A percentile compares a stretch with the other conserved stretches of the same genome.
Conservation (phyloP, 2,888 invertebrate species). For the Drosophila mercatorum region DNA sequence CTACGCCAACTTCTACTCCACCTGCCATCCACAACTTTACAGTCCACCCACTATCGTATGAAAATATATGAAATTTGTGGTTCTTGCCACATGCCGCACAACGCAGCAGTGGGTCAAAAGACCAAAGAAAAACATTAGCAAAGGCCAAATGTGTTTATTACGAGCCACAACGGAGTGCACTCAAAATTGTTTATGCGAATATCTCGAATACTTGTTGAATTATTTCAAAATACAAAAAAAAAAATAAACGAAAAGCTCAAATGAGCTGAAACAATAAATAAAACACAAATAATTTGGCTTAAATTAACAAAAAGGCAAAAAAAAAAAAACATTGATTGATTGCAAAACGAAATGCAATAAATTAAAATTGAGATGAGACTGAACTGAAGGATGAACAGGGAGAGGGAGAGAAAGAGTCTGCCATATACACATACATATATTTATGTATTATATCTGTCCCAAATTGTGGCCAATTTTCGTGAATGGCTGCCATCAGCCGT, state of each 20-base stretch:
- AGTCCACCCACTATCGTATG: constrained; percentile 4
- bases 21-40: neutral
- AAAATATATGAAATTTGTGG: constrained; percentile 19
- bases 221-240: constrained; percentile 17
- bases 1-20: neutral
- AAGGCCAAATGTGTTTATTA: constrained; percentile 70
- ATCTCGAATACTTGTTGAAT: constrained; percentile 34
- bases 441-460: neutral
- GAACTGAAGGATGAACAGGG: neutral
- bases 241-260: constrained; percentile 14
- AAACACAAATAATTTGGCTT: neutral
- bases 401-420: too few relatives aligned
- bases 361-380: neutral
- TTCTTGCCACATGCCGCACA: constrained; percentile 62
- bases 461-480: constrained; percentile 41
- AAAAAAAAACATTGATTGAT: neutral
- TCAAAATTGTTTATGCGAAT: constrained; percentile 59
- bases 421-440: too few relatives aligned
- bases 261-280: constrained; percentile 13
- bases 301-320: neutral
- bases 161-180: constrained; percentile 39
- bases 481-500: constrained; percentile 32
- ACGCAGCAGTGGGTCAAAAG: constrained; percentile 58
- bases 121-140: constrained; percentile 50
- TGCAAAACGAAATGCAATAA: neutral